Evolutionary conservation across 2,797 vertebrate genomes (phyloP).

Genomic region (Euthynnus affinis): DNA sequence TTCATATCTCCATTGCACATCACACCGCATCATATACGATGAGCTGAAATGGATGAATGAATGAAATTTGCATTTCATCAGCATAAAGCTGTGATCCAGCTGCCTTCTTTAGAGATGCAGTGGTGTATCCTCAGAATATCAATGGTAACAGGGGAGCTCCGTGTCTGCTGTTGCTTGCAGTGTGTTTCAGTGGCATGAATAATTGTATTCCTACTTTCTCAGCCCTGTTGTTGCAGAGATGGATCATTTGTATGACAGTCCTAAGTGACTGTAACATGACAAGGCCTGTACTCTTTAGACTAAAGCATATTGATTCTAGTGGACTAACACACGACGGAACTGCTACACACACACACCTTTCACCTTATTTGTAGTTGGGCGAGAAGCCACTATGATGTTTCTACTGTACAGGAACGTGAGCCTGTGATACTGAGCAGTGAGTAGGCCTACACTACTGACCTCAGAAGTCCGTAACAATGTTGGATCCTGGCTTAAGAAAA

Average conservation of each 20-base stretch:
- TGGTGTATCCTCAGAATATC: conserved; percentile 48
- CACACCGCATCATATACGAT: conserved; percentile 1
- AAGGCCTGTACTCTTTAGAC: conserved; percentile 11
- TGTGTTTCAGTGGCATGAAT: conserved; percentile 28
- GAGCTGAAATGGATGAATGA: conserved; percentile 36
- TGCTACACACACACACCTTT: conserved; percentile 20
- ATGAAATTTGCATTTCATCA: conserved; percentile 67
- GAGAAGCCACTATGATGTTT: background rate
- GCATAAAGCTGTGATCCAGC: conserved; percentile 44
- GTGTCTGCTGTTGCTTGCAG: conserved; percentile 29
- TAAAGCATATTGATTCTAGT: conserved; percentile 9
- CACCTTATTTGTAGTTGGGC: background rate
- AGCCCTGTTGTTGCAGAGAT: conserved; percentile 29
- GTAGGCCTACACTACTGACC: conserved; percentile 6
- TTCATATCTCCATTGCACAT: conserved; percentile 24
- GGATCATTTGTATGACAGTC: conserved; percentile 31
- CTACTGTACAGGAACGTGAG: background rate
- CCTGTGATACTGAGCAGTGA: background rate
- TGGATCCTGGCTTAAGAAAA: background rate
- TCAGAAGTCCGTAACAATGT: conserved; percentile 5
- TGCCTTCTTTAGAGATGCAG: conserved; percentile 49
- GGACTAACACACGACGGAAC: conserved; percentile 18
- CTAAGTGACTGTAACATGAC: conserved; percentile 45
- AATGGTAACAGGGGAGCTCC: conserved; percentile 27
- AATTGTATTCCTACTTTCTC: conserved; percentile 40